Base-by-base conservation (phyloP, 1,140 invertebrate genomes). In the Drosophila simulans region DNA sequence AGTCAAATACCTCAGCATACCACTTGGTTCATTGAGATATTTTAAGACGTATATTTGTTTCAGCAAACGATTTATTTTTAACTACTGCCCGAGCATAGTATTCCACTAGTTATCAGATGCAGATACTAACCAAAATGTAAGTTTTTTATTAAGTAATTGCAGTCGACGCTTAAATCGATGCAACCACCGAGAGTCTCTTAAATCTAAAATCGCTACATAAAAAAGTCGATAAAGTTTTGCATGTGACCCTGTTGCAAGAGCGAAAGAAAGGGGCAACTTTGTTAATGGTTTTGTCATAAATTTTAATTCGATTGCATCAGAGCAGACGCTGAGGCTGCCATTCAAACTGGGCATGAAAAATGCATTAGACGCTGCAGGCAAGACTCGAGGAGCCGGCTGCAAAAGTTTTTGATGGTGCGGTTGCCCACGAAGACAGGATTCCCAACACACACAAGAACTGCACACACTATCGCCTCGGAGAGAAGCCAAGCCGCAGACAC, bases 261-360 rank as follows among this genome's bases (percentile, higher is more conserved):
- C 17, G 15, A 39, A 34, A 13, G 13, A 59, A 57, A 7, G n/a
- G 11, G 53, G 53, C 13, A 88, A 88, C 80, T 88, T 88, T 89
- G 84, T 88, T 88, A 88, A 88, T 88, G 85, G 84, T 89, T 89
- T 89, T 84, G 84, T 89, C 84, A 89, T 89, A 89, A 89, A 89
- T 89, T 89, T 89, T 89, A 89, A 89, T 89, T 89, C 85, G 84
- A 89, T 89, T 80, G 84, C 84, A 83, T 77, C 81, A 86, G 62
- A 72, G 72, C 58, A 60, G 48, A 59, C 34, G 42, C 54, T 37
- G 54, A 34, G 70, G 53, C 62, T 46, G 54, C 55, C 56, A 69
- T 55, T 58, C 53, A 56, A 68, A 39, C 48, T 49, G 59, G 46
- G 56, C 57, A 82, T 89, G 77, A 80, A 89, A 89, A 88, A 84